Base-by-base conservation (phyloP, 1,140 invertebrate species). In the Bombus impatiens region DNA sequence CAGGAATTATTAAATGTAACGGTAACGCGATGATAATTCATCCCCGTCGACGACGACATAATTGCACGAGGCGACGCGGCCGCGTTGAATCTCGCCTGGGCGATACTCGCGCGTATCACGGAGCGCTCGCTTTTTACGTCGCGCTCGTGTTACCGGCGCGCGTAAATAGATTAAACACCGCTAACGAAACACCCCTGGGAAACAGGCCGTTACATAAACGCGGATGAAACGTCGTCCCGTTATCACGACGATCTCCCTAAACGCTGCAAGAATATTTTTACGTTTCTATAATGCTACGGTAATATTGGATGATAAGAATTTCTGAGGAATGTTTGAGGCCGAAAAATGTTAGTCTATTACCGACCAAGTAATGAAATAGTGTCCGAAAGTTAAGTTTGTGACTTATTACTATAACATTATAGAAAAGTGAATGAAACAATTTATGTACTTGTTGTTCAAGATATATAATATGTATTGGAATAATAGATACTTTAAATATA, bases 81-180 rank as follows among this genome's bases (percentile, higher is more conserved):
- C 59, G 72, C 44, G 72, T 84, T 84, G 70, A 78, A 75, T 82
- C 78, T 70, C 65, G 65, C 37, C 32, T 8, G 62, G 15, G 32
- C 65, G 62, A 79, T 68, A 68, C 12, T 68, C 42, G 42, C 32
- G 42, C 42, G 28, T n/a, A 53, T 47, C 74, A 22, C 76, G 28
- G 25, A 28, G 18, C 40, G 35, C 32, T 9, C 47, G 68, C 68
- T 82, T 82, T 74, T 82, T 82, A 82, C 59, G 37, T 57, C 35
- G 13, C 10, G 42, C 32, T 25, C 62, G 53, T 57, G 53, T 59
- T 71, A 80, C 76, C 10, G 1, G 57, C 6, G 18, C 47, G 47
- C 77, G 57, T 72, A 80, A 85, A 85, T 65, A 80, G 68, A 85
- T 85, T 85, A 80, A 79, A n/a, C 53, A 25, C 25, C 32, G 82